Conservation (phyloP, 2,888 invertebrate genomes). For the Pterostichus madidus region DNA sequence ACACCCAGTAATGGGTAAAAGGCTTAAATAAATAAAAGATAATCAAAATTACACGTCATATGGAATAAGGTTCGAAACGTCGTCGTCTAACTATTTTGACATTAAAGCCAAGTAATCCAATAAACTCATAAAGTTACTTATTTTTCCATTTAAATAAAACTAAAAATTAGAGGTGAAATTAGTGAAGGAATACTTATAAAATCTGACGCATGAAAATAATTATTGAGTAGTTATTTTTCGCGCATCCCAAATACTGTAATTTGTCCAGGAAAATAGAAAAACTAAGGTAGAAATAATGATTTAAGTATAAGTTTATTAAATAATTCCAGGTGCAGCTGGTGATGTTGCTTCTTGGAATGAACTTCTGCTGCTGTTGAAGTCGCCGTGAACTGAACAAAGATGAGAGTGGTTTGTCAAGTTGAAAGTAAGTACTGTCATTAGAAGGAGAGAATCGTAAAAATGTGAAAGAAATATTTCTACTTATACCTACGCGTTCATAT, state of each 20-base stretch:
- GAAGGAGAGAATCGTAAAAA: conserved; percentile 20
- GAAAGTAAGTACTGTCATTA: conserved; percentile 37
- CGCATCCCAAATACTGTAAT: not conserved
- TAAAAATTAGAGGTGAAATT: too few relatives aligned
- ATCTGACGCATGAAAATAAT: too few relatives aligned
- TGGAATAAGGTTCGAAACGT: too few relatives aligned
- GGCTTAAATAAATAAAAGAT: too few relatives aligned
- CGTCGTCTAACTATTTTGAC: too few relatives aligned
- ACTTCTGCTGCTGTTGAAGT: not conserved
- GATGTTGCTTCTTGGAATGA: not conserved
- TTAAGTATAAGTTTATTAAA: conserved; percentile 27
- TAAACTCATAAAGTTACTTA: too few relatives aligned
- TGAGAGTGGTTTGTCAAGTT: conserved; percentile 30
- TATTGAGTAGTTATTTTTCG: not conserved
- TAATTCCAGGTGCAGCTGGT: not conserved
- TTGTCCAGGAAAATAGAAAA: conserved; percentile 9
- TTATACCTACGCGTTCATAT: not conserved
- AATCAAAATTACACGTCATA: too few relatives aligned
- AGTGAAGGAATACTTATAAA: too few relatives aligned
- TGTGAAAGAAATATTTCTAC: conserved; percentile 8
- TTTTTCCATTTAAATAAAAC: too few relatives aligned
- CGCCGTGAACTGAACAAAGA: conserved; percentile 1
- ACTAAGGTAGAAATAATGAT: not conserved
- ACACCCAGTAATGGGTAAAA: too few relatives aligned
- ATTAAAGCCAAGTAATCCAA: too few relatives aligned